Evolutionary conservation across 2,113 vertebrate species (phyloP).

Genomic region (Fulmarus glacialis): DNA sequence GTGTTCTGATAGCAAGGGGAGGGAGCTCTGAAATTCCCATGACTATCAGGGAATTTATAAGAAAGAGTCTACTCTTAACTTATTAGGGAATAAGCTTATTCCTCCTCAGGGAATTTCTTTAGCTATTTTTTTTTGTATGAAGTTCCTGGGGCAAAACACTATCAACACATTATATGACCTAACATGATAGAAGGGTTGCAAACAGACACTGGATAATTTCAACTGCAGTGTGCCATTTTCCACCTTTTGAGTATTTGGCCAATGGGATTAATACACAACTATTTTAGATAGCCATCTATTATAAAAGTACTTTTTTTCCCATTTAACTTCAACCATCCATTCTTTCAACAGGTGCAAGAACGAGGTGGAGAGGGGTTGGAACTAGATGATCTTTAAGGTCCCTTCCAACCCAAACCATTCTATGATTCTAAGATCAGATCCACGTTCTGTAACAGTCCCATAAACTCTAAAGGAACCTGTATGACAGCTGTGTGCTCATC

Average conservation of each 20-base stretch:
- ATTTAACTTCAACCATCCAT: not conserved
- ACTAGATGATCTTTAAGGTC: not conserved
- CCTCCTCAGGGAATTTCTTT: not conserved
- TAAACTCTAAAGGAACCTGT: not conserved
- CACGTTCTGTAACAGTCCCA: not conserved
- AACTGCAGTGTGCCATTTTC: not conserved
- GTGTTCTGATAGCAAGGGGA: not conserved
- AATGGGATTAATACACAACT: not conserved
- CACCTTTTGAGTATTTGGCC: not conserved
- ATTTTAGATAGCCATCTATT: not conserved
- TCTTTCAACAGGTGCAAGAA: not conserved
- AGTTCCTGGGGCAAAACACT: not conserved
- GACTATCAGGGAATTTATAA: not conserved
- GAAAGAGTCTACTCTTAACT: not conserved
- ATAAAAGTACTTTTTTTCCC: not conserved
- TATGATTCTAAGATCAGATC: not conserved
- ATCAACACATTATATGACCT: not conserved
- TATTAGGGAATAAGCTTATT: not conserved
- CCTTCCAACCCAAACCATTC: not conserved
- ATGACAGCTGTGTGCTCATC: not conserved
- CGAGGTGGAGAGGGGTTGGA: not conserved
- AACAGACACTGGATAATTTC: not conserved
- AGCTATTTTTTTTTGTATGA: not conserved
- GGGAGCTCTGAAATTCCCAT: not conserved
- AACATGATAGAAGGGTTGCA: not conserved